Conservation (phyloP, 2,888 invertebrate species). For the Schizotus pectinicornis region DNA sequence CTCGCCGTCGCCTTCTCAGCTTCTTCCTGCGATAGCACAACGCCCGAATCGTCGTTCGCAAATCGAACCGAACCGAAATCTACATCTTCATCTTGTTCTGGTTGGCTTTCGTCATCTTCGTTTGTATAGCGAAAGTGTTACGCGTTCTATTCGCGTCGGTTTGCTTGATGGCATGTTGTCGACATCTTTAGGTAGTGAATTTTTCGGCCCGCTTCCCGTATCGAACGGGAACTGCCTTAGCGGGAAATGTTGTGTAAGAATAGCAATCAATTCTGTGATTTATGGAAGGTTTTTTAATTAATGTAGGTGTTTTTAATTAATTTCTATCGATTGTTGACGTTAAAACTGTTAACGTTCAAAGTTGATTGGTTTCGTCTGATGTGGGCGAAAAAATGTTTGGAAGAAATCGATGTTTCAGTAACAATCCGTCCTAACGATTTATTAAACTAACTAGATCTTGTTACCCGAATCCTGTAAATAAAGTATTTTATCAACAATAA, state of each 20-base stretch:
- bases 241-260: conserved; percentile 4
- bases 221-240: background rate
- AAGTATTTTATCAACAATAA: conserved; percentile 15
- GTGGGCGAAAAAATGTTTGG: background rate
- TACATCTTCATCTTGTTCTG: conserved; percentile 26
- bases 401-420: conserved; percentile 5
- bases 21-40: conserved; percentile 63
- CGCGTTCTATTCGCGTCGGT: background rate
- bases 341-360: no score
- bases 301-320: conserved; percentile 7
- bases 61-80: conserved; percentile 13
- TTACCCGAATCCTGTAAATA: conserved; percentile 23
- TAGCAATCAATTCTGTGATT: conserved; percentile 19
- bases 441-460: conserved; percentile 11
- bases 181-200: conserved; percentile 10
- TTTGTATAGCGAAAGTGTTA: conserved; percentile 16
- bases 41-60: background rate
- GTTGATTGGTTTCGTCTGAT: no score
- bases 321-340: no score
- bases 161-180: conserved; percentile 13
- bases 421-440: conserved; percentile 19
- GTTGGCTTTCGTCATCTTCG: conserved; percentile 20
- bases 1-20: conserved; percentile 57
- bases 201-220: background rate
- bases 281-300: conserved; percentile 16